These are phyloP conservation scores for Hippocampus comes DNA, from an alignment of 2,113 vertebrate genomes.

Conservation along the genomic window DNA sequence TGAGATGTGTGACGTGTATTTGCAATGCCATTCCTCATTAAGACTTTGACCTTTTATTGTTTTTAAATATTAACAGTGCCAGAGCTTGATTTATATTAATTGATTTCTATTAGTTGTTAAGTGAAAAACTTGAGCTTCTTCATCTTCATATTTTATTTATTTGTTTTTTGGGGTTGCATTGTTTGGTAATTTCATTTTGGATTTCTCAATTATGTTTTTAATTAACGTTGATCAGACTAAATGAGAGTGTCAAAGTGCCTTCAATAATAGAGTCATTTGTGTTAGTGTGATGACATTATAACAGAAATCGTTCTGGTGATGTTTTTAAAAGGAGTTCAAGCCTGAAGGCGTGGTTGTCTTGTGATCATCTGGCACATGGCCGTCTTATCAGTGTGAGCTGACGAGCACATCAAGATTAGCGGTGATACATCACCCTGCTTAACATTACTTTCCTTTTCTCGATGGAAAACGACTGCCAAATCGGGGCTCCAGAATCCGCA, in stretches of 20 bases:
- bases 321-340: not conserved
- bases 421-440: conserved; percentile 48
- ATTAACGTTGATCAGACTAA: no score
- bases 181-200: no score
- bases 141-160: no score
- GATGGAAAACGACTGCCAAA: conserved; percentile 20
- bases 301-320: not conserved
- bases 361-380: conserved; percentile 51
- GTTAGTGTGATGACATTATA: not conserved
- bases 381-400: conserved; percentile 62
- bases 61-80: not conserved
- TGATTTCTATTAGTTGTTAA: no score
- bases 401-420: conserved; percentile 44
- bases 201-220: no score
- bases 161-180: no score
- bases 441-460: conserved; percentile 37
- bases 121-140: not conserved
- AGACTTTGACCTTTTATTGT: not conserved
- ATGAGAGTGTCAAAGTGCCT: not conserved
- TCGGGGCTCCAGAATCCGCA: conserved; percentile 24
- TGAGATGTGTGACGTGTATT: no score
- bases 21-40: no score
- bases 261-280: not conserved
- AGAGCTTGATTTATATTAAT: not conserved
- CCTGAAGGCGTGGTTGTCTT: conserved; percentile 23